phyloP scores from a whole-genome alignment of 2,113 vertebrate species.

The Boulengeromyrus knoepffleri region DNA sequence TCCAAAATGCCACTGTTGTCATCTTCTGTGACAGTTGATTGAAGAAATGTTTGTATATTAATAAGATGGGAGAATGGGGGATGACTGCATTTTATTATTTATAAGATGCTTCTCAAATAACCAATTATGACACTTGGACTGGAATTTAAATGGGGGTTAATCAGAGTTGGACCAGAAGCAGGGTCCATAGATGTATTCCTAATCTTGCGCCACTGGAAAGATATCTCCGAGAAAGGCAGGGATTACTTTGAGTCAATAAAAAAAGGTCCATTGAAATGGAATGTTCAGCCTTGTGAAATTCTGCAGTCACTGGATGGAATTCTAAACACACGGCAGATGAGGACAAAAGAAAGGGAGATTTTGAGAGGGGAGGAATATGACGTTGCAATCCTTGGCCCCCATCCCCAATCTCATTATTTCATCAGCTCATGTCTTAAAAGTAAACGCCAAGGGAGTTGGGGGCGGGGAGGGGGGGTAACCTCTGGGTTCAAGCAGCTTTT shows the following conservation, averaged over 20 bases:
- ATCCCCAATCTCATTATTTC: not conserved
- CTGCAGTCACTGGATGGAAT: not conserved
- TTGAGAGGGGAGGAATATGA: not conserved
- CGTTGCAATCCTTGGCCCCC: not conserved
- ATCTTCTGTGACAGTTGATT: not conserved
- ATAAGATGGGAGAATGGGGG: not conserved
- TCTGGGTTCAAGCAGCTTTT: not conserved
- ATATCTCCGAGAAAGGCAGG: not conserved
- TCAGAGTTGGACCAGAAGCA: not conserved
- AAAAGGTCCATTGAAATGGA: not conserved
- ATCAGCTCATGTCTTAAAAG: not conserved
- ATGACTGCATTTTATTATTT: not conserved
- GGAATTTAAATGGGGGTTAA: not conserved
- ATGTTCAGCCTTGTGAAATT: not conserved
- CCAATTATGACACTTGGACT: not conserved
- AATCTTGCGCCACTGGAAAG: not conserved
- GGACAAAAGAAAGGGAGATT: slow-evolving; percentile 9
- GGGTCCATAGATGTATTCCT: not conserved
- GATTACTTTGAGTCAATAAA: not conserved
- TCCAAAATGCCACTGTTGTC: not conserved
- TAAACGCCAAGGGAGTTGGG: not conserved
- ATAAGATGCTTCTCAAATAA: not conserved
- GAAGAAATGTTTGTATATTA: not conserved
- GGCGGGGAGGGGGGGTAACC: not conserved
- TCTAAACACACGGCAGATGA: not conserved